Conservation (phyloP, 2,888 invertebrate species). For the Teinopalpus imperialis region DNA sequence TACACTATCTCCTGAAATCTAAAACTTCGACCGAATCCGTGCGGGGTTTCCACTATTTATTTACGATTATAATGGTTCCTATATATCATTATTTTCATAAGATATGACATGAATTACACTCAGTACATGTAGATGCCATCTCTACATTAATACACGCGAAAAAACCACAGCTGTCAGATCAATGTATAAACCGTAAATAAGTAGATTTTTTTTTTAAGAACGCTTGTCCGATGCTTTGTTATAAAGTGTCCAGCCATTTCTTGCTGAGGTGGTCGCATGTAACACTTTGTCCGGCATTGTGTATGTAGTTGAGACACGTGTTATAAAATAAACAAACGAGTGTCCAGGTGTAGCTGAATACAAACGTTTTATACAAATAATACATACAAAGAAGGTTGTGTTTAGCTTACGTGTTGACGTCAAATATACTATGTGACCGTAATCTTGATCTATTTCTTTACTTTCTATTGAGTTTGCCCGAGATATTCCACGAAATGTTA, state of each 20-base stretch:
- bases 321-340: constrained; percentile 41
- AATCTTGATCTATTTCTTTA: too few relatives aligned
- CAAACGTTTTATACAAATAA: neutral
- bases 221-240: constrained; percentile 31
- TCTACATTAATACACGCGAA: constrained; percentile 38
- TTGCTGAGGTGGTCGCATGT: constrained; percentile 38
- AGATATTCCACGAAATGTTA: too few relatives aligned
- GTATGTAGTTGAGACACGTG: constrained; percentile 44
- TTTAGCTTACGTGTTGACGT: neutral
- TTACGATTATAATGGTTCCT: too few relatives aligned
- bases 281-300: constrained; percentile 40
- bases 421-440: too few relatives aligned
- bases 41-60: too few relatives aligned
- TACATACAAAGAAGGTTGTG: neutral
- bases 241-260: constrained; percentile 40
- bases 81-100: too few relatives aligned
- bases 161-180: constrained; percentile 66
- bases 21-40: too few relatives aligned
- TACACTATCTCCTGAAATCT: too few relatives aligned
- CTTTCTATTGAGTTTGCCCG: too few relatives aligned
- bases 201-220: constrained; percentile 32
- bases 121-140: too few relatives aligned
- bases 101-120: too few relatives aligned
- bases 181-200: constrained; percentile 21
- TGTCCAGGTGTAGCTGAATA: constrained; percentile 39